These are phyloP conservation scores for Pampusana beccarii DNA, from an alignment of 2,113 vertebrate genomes.

Conservation along the genomic window DNA sequence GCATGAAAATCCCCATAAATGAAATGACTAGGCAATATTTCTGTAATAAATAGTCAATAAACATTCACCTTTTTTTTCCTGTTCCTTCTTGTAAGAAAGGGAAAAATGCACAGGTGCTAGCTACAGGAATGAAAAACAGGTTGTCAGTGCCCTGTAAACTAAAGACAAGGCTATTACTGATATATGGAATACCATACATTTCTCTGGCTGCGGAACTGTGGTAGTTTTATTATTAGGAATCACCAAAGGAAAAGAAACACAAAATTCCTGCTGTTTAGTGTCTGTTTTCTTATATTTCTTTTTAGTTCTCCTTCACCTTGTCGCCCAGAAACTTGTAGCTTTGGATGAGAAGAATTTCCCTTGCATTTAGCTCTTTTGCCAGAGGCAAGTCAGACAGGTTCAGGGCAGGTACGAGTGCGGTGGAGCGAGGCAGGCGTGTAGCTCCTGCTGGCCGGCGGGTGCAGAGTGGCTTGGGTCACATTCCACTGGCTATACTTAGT, in stretches of 20 bases:
- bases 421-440: background rate
- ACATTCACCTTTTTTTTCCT: background rate
- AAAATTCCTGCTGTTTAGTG: background rate
- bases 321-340: background rate
- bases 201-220: background rate
- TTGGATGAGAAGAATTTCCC: background rate
- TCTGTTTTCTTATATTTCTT: background rate
- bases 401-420: background rate
- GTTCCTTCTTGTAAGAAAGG: background rate
- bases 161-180: background rate
- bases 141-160: background rate
- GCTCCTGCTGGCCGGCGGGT: background rate
- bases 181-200: background rate
- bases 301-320: background rate
- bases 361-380: background rate
- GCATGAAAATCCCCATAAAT: background rate
- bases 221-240: background rate
- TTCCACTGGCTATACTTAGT: slow-evolving; percentile 71
- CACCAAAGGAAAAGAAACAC: background rate
- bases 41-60: background rate
- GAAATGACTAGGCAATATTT: background rate
- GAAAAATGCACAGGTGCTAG: background rate
- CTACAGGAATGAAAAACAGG: background rate
- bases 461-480: slow-evolving; percentile 36
- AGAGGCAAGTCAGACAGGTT: background rate